Conservation (phyloP, 2,113 vertebrate species). For the Melozone crissalis region DNA sequence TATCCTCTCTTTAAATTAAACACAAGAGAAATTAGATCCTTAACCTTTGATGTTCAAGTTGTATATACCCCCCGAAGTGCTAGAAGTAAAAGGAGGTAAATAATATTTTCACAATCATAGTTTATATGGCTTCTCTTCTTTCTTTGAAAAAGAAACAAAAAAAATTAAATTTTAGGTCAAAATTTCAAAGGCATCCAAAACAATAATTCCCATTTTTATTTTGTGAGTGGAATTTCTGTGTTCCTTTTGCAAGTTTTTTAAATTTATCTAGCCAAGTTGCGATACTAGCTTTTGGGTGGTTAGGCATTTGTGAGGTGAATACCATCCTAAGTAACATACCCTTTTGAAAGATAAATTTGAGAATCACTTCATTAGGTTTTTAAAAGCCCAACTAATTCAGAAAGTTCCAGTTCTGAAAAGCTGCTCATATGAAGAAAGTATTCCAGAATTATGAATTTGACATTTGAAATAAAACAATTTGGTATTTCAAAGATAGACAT, state of each 20-base stretch:
- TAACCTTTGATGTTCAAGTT: neutral
- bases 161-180: neutral
- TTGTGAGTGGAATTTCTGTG: fast-evolving
- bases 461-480: neutral
- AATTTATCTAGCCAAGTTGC: neutral
- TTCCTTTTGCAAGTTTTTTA: neutral
- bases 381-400: neutral
- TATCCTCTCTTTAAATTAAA: neutral
- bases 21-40: neutral
- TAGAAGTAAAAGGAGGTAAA: neutral
- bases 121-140: neutral
- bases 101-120: neutral
- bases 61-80: neutral
- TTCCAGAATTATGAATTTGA: neutral
- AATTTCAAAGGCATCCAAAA: neutral
- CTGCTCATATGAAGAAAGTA: neutral
- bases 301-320: neutral
- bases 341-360: neutral
- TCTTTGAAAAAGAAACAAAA: neutral
- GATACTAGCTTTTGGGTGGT: neutral
- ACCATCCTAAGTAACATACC: neutral
- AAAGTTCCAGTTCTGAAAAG: neutral
- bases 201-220: neutral
- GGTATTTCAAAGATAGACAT: neutral
- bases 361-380: neutral